Percentiles rank a stretch among this genome's conserved stretches.
Evolutionary conservation across 2,888 invertebrate genomes (phyloP).

Genomic region (Biston betularia): DNA sequence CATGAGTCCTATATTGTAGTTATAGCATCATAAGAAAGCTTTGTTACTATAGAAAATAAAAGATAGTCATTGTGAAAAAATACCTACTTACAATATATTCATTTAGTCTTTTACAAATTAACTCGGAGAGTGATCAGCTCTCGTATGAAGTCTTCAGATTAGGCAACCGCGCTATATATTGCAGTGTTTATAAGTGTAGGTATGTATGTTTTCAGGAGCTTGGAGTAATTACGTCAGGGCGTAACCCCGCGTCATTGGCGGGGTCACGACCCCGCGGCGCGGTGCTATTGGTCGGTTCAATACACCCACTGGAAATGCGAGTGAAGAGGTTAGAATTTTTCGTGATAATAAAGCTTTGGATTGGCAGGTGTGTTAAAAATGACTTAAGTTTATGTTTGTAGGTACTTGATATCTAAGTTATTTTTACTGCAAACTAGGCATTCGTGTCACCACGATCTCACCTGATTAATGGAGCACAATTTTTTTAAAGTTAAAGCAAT

Average conservation of each 20-base stretch:
- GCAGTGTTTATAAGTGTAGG: conserved; percentile 15
- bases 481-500: too few relatives aligned
- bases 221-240: conserved; percentile 69
- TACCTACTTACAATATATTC: too few relatives aligned
- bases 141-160: background rate
- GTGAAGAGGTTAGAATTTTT: conserved; percentile 23
- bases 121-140: background rate
- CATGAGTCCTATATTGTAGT: too few relatives aligned
- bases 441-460: too few relatives aligned
- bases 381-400: background rate
- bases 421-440: background rate
- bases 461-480: too few relatives aligned
- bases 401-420: background rate
- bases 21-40: too few relatives aligned
- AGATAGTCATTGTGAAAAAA: too few relatives aligned
- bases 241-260: conserved; percentile 72
- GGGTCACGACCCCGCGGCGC: conserved; percentile 75
- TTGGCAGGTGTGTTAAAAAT: conserved; percentile 11
- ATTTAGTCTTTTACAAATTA: too few relatives aligned
- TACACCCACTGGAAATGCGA: conserved; percentile 52
- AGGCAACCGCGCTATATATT: background rate
- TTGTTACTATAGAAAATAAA: too few relatives aligned
- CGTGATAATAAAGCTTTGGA: conserved; percentile 14
- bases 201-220: conserved; percentile 46
- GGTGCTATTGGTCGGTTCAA: conserved; percentile 61